phyloP scores from a whole-genome alignment of 2,113 vertebrate species.

The Ancistrus triradiatus region DNA sequence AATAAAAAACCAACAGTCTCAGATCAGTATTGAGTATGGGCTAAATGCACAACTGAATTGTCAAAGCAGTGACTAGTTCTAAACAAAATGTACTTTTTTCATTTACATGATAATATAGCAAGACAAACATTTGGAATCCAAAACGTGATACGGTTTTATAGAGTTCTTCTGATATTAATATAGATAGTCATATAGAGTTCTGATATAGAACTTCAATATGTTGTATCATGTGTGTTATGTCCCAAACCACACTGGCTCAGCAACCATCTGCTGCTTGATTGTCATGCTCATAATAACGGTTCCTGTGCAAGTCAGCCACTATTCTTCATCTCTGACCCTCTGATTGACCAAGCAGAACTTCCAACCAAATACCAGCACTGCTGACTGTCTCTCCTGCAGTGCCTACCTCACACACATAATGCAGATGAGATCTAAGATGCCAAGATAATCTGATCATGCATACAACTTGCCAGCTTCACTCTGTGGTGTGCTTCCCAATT shows the following conservation, averaged over 20 bases:
- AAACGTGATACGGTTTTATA: too few relatives aligned
- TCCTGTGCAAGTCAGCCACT: slow-evolving; percentile 16
- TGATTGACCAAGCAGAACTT: slow-evolving; percentile 39
- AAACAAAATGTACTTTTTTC: too few relatives aligned
- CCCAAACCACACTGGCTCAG: slow-evolving; percentile 17
- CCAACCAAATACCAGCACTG: slow-evolving; percentile 31
- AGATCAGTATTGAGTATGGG: too few relatives aligned
- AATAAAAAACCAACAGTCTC: too few relatives aligned
- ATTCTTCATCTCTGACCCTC: slow-evolving; percentile 17
- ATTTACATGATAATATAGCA: too few relatives aligned
- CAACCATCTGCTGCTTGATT: slow-evolving; percentile 28
- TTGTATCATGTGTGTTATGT: slow-evolving; percentile 12
- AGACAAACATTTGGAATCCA: too few relatives aligned
- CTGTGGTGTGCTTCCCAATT: slow-evolving; percentile 17
- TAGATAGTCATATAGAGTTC: too few relatives aligned
- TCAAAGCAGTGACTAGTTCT: too few relatives aligned
- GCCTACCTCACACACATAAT: slow-evolving; percentile 25
- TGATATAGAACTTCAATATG: too few relatives aligned
- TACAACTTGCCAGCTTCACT: slow-evolving; percentile 17
- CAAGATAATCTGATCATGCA: slow-evolving; percentile 21
- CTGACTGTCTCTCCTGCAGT: slow-evolving; percentile 16
- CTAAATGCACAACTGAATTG: too few relatives aligned
- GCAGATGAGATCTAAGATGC: slow-evolving; percentile 1
- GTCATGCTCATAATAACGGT: slow-evolving; percentile 26
- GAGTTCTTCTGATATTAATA: too few relatives aligned